A percentile compares a stretch with the other conserved stretches of the same genome.
Evolutionary conservation across 1,140 invertebrate genomes (phyloP).

Genomic region (Phymorhynchus buccinoides): DNA sequence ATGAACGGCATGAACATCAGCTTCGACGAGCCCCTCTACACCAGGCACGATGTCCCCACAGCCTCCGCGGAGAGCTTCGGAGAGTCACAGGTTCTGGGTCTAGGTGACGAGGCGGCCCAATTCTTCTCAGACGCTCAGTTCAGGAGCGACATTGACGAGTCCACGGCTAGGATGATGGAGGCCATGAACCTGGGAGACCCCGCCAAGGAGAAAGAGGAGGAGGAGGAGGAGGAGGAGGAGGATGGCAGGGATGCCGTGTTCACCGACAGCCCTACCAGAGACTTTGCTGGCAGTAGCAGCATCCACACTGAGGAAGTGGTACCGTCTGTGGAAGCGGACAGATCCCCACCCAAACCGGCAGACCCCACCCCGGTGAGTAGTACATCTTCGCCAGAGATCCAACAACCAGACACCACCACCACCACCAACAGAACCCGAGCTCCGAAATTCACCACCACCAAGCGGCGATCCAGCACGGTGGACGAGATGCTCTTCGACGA

Average conservation of each 20-base stretch:
- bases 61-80: neutral
- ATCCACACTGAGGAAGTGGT: neutral
- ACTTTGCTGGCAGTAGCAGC: neutral
- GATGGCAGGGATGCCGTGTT: neutral
- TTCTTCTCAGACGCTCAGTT: constrained; percentile 8
- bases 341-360: neutral
- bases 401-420: neutral
- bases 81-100: constrained; percentile 24
- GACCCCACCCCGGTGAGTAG: neutral
- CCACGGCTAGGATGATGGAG: neutral
- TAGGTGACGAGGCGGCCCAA: neutral
- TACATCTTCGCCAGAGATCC: neutral
- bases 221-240: neutral
- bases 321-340: neutral
- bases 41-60: constrained; percentile 46
- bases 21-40: constrained; percentile 68
- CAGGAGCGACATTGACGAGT: constrained; percentile 30
- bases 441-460: constrained; percentile 58
- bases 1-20: constrained; percentile 62
- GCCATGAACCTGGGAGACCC: neutral
- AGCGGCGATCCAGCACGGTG: constrained; percentile 67
- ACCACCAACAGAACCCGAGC: constrained; percentile 37
- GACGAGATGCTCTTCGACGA: constrained; percentile 71
- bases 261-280: neutral
- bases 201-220: neutral